A percentile compares a stretch with the other conserved stretches of the same genome.
Conservation (phyloP, 2,888 invertebrate genomes). For the Furcula furcula region DNA sequence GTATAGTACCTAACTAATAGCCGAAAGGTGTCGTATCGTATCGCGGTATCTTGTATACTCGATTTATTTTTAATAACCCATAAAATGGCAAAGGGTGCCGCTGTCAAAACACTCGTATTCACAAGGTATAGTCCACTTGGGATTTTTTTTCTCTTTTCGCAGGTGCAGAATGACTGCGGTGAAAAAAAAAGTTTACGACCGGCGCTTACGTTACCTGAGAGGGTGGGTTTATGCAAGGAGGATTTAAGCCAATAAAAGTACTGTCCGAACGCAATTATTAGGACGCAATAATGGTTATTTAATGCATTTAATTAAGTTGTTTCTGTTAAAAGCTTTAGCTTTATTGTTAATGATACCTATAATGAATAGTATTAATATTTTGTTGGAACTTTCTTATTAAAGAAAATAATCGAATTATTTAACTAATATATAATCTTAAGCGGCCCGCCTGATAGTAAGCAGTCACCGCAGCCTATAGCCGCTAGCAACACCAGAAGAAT, state of each 20-base stretch:
- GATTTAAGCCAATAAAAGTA: slow-evolving; percentile 18
- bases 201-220: slow-evolving; percentile 59
- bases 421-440: too few species aligned
- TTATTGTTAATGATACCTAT: too few species aligned
- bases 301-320: too few species aligned
- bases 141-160: slow-evolving; percentile 52
- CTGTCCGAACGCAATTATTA: too few species aligned
- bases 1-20: slow-evolving; percentile 8
- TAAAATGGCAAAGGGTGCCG: slow-evolving; percentile 56
- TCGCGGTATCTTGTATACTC: slow-evolving; percentile 35
- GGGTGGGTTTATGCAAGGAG: slow-evolving; percentile 26
- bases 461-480: too few species aligned
- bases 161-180: slow-evolving; percentile 56
- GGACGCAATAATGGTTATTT: too few species aligned
- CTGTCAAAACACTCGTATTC: slow-evolving; percentile 72
- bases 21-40: slow-evolving; percentile 29
- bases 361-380: too few species aligned
- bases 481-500: too few species aligned
- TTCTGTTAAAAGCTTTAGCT: too few species aligned
- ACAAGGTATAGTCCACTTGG: slow-evolving; percentile 31
- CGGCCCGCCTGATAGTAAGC: too few species aligned
- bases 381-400: too few species aligned
- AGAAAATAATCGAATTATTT: too few species aligned
- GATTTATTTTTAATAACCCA: slow-evolving; percentile 41
- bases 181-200: slow-evolving; percentile 59